Evolutionary conservation across 2,888 invertebrate genomes (phyloP).

Genomic region (Drosophila paramelanica): DNA sequence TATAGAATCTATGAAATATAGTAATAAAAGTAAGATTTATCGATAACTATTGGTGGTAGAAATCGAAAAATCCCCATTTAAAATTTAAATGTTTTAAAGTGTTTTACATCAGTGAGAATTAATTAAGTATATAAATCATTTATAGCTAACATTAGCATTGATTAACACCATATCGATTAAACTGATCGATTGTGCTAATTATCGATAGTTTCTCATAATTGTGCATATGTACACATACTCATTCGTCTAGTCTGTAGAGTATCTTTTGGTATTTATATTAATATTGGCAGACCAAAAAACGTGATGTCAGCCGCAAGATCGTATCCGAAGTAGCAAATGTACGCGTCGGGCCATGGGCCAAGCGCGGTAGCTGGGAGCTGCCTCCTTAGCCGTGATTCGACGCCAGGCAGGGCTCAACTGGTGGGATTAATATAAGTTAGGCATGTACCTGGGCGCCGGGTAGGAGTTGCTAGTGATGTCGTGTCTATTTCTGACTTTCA

Average conservation of each 20-base stretch:
- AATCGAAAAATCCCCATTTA: not conserved
- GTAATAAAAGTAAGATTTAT: too few species aligned
- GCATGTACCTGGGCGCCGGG: too few species aligned
- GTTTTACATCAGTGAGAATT: too few species aligned
- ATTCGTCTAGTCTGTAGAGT: conserved; percentile 4
- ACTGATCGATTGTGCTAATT: not conserved
- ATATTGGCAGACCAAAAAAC: conserved; percentile 40
- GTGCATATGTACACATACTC: not conserved
- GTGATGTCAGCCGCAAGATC: conserved; percentile 74
- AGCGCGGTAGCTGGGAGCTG: conserved; percentile 29
- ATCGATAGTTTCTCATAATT: not conserved
- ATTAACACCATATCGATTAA: not conserved
- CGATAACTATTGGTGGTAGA: not conserved
- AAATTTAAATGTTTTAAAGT: not conserved
- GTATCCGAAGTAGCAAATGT: conserved; percentile 48
- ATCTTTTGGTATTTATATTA: conserved; percentile 10
- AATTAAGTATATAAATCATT: too few species aligned
- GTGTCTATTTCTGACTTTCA: conserved; percentile 47
- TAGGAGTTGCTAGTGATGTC: conserved; percentile 2
- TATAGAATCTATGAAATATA: too few species aligned
- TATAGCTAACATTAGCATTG: too few species aligned
- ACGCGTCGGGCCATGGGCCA: conserved; percentile 66
- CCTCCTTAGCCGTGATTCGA: conserved; percentile 36
- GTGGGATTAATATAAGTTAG: conserved; percentile 50
- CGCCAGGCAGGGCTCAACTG: conserved; percentile 48